A percentile compares a stretch with the other conserved stretches of the same genome.
Evolutionary conservation across 2,113 vertebrate species (phyloP).

Genomic region (Pangasianodon hypophthalmus): DNA sequence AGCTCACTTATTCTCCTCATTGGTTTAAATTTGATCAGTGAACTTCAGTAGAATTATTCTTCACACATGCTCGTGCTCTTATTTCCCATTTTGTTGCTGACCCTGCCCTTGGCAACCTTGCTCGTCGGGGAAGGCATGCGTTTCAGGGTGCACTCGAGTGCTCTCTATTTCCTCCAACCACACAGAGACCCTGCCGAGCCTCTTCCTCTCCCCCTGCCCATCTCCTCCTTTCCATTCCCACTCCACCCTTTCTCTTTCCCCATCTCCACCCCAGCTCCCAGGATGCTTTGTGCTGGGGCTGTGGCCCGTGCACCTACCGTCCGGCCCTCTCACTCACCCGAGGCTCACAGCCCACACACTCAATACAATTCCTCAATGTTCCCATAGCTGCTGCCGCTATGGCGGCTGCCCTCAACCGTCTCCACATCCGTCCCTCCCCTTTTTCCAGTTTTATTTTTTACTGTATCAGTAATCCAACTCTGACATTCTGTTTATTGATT

Average conservation of each 20-base stretch:
- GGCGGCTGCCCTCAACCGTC: slow-evolving; percentile 6
- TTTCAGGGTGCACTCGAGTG: slow-evolving; percentile 74
- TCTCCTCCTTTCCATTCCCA: slow-evolving; percentile 60
- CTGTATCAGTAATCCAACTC: too few species aligned
- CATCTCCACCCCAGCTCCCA: slow-evolving; percentile 68
- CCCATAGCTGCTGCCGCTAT: slow-evolving; percentile 54
- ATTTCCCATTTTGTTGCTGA: slow-evolving; percentile 52
- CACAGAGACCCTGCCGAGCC: slow-evolving; percentile 77
- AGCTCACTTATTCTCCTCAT: not conserved
- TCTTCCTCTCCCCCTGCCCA: slow-evolving; percentile 61
- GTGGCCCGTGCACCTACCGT: slow-evolving; percentile 78
- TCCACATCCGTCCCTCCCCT: not conserved
- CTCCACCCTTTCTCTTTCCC: slow-evolving; percentile 60
- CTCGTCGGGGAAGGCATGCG: slow-evolving; percentile 85
- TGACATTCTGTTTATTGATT: too few species aligned
- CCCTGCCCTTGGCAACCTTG: slow-evolving; percentile 89
- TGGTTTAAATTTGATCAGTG: not conserved
- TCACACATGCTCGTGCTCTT: not conserved
- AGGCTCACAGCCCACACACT: slow-evolving; percentile 58
- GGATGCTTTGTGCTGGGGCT: slow-evolving; percentile 82
- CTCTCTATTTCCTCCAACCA: slow-evolving; percentile 77
- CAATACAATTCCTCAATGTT: slow-evolving; percentile 66
- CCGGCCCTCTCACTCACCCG: slow-evolving; percentile 83
- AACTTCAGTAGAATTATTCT: not conserved
- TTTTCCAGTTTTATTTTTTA: slow-evolving; percentile 3